Evolutionary conservation across 2,113 vertebrate species (phyloP), one percentile per base, ranked within the genome.

Genomic region (Ia io): DNA sequence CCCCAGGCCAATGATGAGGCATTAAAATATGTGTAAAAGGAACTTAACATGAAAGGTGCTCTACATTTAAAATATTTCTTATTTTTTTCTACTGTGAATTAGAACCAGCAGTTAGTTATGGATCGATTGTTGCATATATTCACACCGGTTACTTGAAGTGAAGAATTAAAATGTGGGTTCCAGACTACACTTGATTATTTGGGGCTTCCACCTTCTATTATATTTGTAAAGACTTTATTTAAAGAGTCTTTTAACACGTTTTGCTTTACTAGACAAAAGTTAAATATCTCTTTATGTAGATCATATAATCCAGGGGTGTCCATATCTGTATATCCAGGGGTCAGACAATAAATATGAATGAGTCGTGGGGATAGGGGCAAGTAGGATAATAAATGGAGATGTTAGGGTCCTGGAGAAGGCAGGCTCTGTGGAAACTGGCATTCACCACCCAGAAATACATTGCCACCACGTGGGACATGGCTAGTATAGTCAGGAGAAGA

Each of bases 1-100:
- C 90, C 67, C 61, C 40, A 44, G 32, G n/a, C 90, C 17, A 47
- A 22, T 73, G 17, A 37, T 28, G 35, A 53, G 6, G 32, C 28
- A 82, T 95, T 92, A 32, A 61, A 51, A 56, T 51, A 85, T 40
- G n/a, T 85, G 63, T 67, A 44, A 40, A 86, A 91, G 59, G 35
- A 63, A 30, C 25, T 85, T 79, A 94, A 91, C 69, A 70, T 25
- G n/a, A 42, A 88, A 89, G 32, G 73, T 2, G 9, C 22, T 83
- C 77, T 23, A 87, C 63, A 90, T 77, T 51, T 77, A 78, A 94
- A 91, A 74, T n/a, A 89, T n/a, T 91, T 79, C 28, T 71, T 65
- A n/a, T 59, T 56, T 90, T 90, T 92, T 94, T 89, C 49, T 44
- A 79, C 25, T 69, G 30, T 49, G 28, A 95, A 63, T 6, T 25